Base-by-base conservation (phyloP, 2,797 vertebrate species). In the Epinephelus coioides region DNA sequence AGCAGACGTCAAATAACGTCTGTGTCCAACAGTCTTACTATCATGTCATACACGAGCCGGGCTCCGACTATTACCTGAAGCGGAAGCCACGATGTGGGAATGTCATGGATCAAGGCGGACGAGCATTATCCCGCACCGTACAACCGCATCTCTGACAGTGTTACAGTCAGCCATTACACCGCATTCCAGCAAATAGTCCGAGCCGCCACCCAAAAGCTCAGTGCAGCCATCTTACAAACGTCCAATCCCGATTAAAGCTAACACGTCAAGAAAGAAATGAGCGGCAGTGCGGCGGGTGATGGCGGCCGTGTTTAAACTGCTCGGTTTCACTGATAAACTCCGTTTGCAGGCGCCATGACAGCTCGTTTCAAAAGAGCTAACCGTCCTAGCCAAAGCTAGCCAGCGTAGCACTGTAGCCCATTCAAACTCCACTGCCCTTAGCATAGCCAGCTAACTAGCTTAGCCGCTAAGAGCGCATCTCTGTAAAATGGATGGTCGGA, bases 401-500 rank as follows among this genome's bases (percentile, higher is more conserved):
- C 14, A 77, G 60, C 11, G 30, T 12, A 0, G 76, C 69, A 79
- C 76, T 80, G 61, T 84, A 66, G 23, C 30, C 74, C 54, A 84
- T 51, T 30, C 73, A 74, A 81, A 60, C 0, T 70, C 55, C 81
- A 68, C 55, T 60, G 68, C 49, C 34, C 75, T 69, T 94, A 93
- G 93, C 92, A 74, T 4, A 0, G 82, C 13, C 19, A 43, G 86
- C 76, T 71, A 85, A 79, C 81, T 75, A 46, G 55, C 71, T 2
- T 2, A 25, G 54, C 47, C 40, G 71, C 78, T 73, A 70, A 34
- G 77, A 34, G 86, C 64, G 68, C 66, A 56, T 71, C 69, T 69
- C 76, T 81, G 85, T 93, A 92, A 93, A 91, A 92, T 93, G 94
- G 91, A 91, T 83, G 94, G 73, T 87, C 85, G 85, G 80, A 64